These are phyloP conservation scores for Pseudochirops cupreus DNA, from an alignment of 2,797 vertebrate species.

Conservation along the genomic window DNA sequence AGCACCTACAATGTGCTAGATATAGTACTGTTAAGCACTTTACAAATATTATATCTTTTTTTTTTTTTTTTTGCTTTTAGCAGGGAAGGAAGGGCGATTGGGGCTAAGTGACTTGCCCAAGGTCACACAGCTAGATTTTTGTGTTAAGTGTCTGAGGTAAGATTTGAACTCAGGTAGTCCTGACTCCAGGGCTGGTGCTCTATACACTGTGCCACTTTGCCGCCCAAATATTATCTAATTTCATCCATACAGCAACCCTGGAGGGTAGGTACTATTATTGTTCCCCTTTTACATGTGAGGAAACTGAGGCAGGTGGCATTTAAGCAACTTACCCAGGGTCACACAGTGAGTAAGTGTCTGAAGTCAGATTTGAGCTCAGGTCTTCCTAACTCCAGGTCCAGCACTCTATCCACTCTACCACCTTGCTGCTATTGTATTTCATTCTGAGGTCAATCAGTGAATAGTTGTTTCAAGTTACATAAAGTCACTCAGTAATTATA, in stretches of 20 bases:
- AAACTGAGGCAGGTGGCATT: constrained; percentile 18
- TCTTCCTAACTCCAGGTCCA: constrained; percentile 3
- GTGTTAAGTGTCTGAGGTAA: too few relatives aligned
- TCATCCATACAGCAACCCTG: too few relatives aligned
- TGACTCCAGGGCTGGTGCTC: too few relatives aligned
- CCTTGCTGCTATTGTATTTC: neutral
- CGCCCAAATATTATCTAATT: too few relatives aligned
- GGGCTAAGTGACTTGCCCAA: too few relatives aligned
- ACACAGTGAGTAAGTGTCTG: neutral
- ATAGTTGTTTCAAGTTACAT: neutral
- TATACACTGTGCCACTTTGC: too few relatives aligned
- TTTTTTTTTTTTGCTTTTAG: too few relatives aligned
- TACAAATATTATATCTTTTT: neutral
- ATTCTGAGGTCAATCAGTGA: neutral
- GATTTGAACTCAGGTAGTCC: too few relatives aligned
- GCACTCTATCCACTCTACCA: neutral
- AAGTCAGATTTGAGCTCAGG: neutral
- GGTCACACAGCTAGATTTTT: too few relatives aligned
- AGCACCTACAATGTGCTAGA: neutral
- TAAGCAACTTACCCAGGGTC: constrained; percentile 29
- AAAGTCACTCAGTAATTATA: neutral
- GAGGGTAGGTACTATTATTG: neutral
- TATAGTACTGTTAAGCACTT: neutral
- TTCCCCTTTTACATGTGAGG: neutral
- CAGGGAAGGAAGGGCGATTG: too few relatives aligned